Percentiles rank a stretch among this genome's conserved stretches.
These are phyloP conservation scores for Labrus mixtus DNA, from an alignment of 2,113 vertebrate species.

Conservation along the genomic window DNA sequence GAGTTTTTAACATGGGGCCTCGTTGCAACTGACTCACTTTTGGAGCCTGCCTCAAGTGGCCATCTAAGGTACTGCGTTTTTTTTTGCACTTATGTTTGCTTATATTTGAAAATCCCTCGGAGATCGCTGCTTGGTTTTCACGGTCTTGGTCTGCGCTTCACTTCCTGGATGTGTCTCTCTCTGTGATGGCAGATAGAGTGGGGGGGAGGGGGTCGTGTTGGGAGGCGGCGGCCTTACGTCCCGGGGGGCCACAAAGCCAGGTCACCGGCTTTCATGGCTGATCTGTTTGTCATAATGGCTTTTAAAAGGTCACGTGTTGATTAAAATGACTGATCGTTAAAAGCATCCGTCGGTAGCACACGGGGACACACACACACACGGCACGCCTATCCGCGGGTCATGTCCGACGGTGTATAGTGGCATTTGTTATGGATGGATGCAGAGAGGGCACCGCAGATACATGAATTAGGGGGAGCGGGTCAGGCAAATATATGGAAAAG, in stretches of 20 bases:
- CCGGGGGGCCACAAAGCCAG: constrained; percentile 56
- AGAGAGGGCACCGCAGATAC: constrained; percentile 20
- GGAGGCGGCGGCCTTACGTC: constrained; percentile 30
- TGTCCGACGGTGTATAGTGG: constrained; percentile 40
- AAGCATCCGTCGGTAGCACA: constrained; percentile 23
- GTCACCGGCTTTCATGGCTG: constrained; percentile 71
- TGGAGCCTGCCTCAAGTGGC: no score
- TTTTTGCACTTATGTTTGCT: no score
- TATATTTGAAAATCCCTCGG: no score
- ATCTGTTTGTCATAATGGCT: constrained; percentile 80
- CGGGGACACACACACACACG: not conserved
- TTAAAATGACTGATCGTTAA: constrained; percentile 80
- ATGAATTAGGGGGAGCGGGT: constrained; percentile 62
- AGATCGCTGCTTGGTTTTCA: no score
- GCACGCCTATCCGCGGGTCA: constrained; percentile 22
- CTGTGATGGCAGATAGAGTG: not conserved
- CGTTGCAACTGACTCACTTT: no score
- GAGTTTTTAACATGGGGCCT: no score
- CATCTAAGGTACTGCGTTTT: not conserved
- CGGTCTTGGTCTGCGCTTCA: not conserved
- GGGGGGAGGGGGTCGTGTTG: constrained; percentile 27
- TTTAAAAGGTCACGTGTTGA: constrained; percentile 82
- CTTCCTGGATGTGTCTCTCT: constrained; percentile 8
- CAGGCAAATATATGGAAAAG: constrained; percentile 59
- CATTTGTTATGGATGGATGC: constrained; percentile 62